Percentiles rank a stretch among this genome's conserved stretches.
phyloP scores from a whole-genome alignment of 2,113 vertebrate species.

The Aix galericulata region DNA sequence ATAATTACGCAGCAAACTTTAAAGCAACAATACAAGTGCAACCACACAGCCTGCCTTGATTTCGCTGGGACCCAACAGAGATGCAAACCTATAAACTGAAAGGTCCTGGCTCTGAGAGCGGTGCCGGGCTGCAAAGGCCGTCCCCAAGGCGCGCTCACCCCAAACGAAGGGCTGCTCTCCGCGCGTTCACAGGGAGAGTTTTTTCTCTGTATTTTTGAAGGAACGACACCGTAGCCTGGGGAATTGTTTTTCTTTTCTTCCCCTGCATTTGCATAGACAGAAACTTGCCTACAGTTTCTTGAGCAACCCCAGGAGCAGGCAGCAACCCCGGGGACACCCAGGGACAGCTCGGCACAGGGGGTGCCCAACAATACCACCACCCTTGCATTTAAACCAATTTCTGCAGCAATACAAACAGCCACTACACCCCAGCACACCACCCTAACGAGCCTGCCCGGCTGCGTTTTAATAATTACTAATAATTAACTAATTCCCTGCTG shows the following conservation, averaged over 20 bases:
- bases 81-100: accelerated
- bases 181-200: accelerated
- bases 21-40: background rate
- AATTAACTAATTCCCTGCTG: background rate
- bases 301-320: background rate
- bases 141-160: background rate
- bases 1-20: accelerated
- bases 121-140: background rate
- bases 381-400: background rate
- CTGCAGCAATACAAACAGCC: background rate
- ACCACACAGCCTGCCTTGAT: background rate
- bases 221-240: background rate
- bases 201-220: background rate
- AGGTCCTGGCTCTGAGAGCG: background rate
- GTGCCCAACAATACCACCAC: background rate
- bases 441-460: accelerated
- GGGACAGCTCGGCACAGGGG: background rate
- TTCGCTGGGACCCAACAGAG: accelerated
- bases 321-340: background rate
- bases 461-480: background rate
- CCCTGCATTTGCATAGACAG: background rate
- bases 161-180: background rate
- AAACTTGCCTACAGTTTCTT: background rate
- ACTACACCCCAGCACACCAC: background rate
- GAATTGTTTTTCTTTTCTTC: constrained; percentile 16